These are phyloP conservation scores for Oscarella lobularis DNA, from an alignment of 37 sponge, comb jelly and placozoan genomes.

Conservation along the genomic window DNA sequence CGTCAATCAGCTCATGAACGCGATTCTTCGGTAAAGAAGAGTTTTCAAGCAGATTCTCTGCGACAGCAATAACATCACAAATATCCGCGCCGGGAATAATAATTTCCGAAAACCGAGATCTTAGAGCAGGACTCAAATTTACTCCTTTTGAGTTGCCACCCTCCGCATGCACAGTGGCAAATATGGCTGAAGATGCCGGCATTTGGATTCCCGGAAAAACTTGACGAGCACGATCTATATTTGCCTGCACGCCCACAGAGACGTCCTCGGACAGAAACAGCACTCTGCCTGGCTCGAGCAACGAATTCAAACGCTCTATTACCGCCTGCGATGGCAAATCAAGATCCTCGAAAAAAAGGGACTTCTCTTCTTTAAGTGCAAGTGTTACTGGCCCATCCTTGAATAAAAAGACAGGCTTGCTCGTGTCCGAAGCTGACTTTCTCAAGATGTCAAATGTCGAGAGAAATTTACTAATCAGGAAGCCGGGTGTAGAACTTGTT, in stretches of 20 bases:
- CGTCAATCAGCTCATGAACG: background rate
- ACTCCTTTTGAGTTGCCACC: background rate
- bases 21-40: no score
- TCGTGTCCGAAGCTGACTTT: background rate
- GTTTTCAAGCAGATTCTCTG: no score
- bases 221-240: background rate
- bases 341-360: background rate
- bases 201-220: background rate
- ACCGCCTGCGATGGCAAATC: constrained; percentile 1
- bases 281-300: background rate
- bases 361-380: background rate
- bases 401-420: background rate
- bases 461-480: background rate
- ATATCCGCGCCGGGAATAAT: background rate
- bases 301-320: background rate
- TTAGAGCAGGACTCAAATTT: background rate
- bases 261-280: background rate
- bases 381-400: background rate
- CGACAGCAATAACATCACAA: background rate
- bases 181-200: background rate
- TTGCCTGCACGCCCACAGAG: background rate
- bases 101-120: background rate
- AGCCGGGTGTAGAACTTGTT: no score
- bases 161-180: background rate
- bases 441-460: background rate